Evolutionary conservation across 2,797 vertebrate genomes (phyloP), one percentile per base, ranked within the genome.

Genomic region (Falco biarmicus): DNA sequence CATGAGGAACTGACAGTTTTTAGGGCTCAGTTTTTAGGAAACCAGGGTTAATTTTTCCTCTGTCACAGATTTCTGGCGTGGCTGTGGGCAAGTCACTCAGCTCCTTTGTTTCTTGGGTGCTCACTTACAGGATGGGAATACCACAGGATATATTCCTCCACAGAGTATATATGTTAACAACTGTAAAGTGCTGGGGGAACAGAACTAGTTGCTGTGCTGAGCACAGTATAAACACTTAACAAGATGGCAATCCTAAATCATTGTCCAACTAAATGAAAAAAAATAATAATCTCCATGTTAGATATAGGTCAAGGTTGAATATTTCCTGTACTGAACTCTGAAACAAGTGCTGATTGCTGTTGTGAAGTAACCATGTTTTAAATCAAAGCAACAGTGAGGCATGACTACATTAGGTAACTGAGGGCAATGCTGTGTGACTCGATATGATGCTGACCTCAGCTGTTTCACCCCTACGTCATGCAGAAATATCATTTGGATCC

Each of bases 351-450:
- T 94, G 85, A 66, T 91, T 59, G 22, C 85, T 85, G 71, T 70
- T 93, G 77, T 87, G 95, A 83, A 92, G 84, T 83, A 92, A 91
- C 80, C 1, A 7, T 50, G 80, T 54, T 91, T 95, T 85, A 96
- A 93, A 95, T 92, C 77, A 77, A 86, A 92, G 87, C 92, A 85
- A 92, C 57, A 87, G 87, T 65, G 94, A 95, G 65, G 54, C 83
- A 64, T 87, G 65, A 83, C 88, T 86, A 59, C 70, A 47, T 76
- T 69, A 93, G 83, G 80, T 91, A 97, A 34, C 83, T 20, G 93
- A 87, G 88, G 48, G 93, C 86, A 93, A 37, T 65, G 74, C 90
- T 84, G 65, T 94, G 90, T 95, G 93, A 96, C 93, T 90, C 59
- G 54, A n/a, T 84, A 78, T 0, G 9, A 65, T 78, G 91, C 95